These are phyloP conservation scores for Sesamia inferens DNA, from an alignment of 2,888 invertebrate species.

Conservation along the genomic window DNA sequence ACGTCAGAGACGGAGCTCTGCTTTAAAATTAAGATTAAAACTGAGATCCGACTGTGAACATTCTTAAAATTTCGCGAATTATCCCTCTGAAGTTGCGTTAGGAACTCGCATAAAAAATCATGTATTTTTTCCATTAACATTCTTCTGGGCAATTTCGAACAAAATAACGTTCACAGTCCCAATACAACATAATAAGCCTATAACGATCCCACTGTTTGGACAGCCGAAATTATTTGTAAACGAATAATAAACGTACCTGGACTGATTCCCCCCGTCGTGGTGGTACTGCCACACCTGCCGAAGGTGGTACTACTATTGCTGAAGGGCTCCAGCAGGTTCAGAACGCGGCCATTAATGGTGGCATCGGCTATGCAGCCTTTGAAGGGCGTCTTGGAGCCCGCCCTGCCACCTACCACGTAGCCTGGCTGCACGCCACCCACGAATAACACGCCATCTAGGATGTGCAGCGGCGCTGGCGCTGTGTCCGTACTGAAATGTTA, in stretches of 20 bases:
- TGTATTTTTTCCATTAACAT: not conserved
- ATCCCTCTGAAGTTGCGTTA: not conserved
- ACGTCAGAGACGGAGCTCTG: no score
- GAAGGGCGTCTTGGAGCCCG: constrained; percentile 92
- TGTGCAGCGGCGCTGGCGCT: constrained; percentile 90
- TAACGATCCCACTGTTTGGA: no score
- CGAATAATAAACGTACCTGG: constrained; percentile 70
- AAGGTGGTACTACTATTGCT: constrained; percentile 78
- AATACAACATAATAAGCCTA: no score
- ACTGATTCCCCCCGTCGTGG: constrained; percentile 79
- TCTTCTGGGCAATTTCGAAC: not conserved
- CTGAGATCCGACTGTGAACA: no score
- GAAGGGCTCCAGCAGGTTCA: constrained; percentile 80
- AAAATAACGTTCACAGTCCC: no score
- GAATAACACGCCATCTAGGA: constrained; percentile 93
- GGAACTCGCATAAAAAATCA: not conserved
- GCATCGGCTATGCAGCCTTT: constrained; percentile 98
- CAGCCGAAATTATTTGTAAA: no score
- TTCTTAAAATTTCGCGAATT: no score
- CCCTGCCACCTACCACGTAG: constrained; percentile 88
- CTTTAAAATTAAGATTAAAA: no score
- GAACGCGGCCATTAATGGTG: constrained; percentile 94
- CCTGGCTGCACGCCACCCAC: constrained; percentile 95
- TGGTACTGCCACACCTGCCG: constrained; percentile 77
- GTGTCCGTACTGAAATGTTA: constrained; percentile 85